Base-by-base conservation (phyloP, 2,888 invertebrate genomes). In the Imbricaverruca yamaguchii region DNA sequence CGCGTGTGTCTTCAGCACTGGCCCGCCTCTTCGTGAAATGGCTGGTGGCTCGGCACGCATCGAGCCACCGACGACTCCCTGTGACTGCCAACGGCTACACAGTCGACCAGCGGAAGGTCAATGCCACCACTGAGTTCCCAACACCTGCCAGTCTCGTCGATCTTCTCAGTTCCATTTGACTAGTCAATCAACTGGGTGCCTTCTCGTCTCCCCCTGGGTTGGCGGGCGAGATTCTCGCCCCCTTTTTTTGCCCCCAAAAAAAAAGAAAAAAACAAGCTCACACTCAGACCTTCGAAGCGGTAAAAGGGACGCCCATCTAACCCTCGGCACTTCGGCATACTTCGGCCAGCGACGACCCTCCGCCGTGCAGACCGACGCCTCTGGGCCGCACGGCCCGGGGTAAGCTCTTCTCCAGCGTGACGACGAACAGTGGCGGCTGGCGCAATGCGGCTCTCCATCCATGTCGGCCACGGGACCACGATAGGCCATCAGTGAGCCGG, bases 341-440 rank as follows among this genome's bases (percentile, higher is more conserved):
- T 81, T 82, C 59, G 80, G 82, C 81, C 82, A 79, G 12, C 55
- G 12, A 13, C 67, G 39, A 1, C 79, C 81, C 23, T 74, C 81
- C 13, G 74, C 59, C 39, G n/a, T 82, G 25, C 80, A 59, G 53
- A 82, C 81, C 9, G 81, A 82, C 65, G 82, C 80, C 21, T 67
- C 82, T 1, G 61, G 80, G 56, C 59, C 77, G 56, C 18, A 74
- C 53, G 82, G 80, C 74, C 80, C 82, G 18, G 82, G 81, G 12
- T 82, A 56, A n/a, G 77, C 74, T 10, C 74, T 82, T 21, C 57
- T 82, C 2, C 79, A 82, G 57, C 59, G 56, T 39, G 79, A 82
- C 55, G 39, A 23, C 39, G 13, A 39, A 18, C 55, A 80, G 23
- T 81, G 80, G 80, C 78, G 69, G n/a, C 59, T 82, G 69, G 61